Evolutionary conservation across 2,113 vertebrate species (phyloP).

Genomic region (Indicator maculatus): DNA sequence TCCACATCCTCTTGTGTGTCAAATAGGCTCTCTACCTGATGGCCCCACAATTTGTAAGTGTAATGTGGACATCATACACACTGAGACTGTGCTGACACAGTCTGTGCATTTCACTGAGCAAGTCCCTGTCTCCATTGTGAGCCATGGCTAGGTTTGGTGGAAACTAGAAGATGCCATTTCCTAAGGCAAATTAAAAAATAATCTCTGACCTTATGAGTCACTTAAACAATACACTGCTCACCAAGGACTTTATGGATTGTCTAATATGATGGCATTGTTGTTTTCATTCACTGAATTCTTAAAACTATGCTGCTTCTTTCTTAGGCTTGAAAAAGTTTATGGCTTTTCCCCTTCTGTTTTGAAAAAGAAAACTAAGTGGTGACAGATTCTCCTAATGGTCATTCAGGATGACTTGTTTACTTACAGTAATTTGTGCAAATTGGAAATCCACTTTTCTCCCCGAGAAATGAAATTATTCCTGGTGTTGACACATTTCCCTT

Average conservation of each 20-base stretch:
- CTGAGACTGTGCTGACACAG: not conserved
- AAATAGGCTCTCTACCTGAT: not conserved
- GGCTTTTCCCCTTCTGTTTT: not conserved
- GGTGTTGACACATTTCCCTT: conserved; percentile 1
- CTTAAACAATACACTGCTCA: not conserved
- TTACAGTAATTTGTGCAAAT: conserved; percentile 37
- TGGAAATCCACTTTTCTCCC: conserved; percentile 25
- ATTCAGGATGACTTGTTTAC: conserved; percentile 2
- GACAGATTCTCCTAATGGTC: not conserved
- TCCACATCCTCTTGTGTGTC: not conserved
- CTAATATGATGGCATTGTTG: not conserved
- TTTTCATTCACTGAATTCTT: not conserved
- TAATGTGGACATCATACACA: not conserved
- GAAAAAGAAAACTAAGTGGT: not conserved
- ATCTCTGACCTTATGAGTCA: not conserved
- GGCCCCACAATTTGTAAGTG: not conserved
- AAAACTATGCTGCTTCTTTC: not conserved
- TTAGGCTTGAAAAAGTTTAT: not conserved
- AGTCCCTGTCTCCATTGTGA: not conserved
- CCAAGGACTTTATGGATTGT: not conserved
- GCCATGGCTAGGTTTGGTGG: not conserved
- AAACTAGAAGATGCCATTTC: not conserved
- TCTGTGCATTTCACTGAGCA: not conserved
- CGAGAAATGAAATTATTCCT: conserved; percentile 14
- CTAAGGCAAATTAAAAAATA: not conserved